Conservation (phyloP, 2,888 invertebrate species). For the Cyclophora punctaria region DNA sequence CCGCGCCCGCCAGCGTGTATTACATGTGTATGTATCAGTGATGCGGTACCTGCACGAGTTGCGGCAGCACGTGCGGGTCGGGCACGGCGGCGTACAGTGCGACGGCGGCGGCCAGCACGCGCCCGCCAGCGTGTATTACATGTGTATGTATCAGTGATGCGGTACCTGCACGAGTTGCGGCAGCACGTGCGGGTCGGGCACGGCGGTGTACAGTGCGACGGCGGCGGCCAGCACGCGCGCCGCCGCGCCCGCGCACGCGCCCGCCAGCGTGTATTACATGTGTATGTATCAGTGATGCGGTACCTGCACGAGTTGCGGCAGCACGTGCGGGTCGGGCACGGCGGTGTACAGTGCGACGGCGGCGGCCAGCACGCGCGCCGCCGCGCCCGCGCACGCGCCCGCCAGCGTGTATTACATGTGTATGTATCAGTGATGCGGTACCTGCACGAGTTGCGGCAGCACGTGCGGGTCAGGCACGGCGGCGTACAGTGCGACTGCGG, state of each 20-base stretch:
- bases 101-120: slow-evolving; percentile 55
- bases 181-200: slow-evolving; percentile 31
- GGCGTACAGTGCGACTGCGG: slow-evolving; percentile 55
- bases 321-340: slow-evolving; percentile 32
- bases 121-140: no score
- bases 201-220: slow-evolving; percentile 54
- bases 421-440: no score
- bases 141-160: no score
- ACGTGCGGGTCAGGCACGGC: slow-evolving; percentile 39
- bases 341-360: slow-evolving; percentile 57
- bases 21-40: no score
- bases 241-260: no score
- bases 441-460: slow-evolving; percentile 13
- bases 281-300: no score
- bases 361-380: slow-evolving; percentile 17
- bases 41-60: no score
- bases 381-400: no score
- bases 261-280: no score
- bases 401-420: no score
- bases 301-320: slow-evolving; percentile 13
- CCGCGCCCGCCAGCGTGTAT: no score
- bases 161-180: slow-evolving; percentile 7
- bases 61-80: slow-evolving; percentile 25
- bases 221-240: slow-evolving; percentile 28
- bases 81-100: slow-evolving; percentile 57